Evolutionary conservation across 1,140 invertebrate species (phyloP), one percentile per base, ranked within the genome.

Genomic region (Aplysia californica): DNA sequence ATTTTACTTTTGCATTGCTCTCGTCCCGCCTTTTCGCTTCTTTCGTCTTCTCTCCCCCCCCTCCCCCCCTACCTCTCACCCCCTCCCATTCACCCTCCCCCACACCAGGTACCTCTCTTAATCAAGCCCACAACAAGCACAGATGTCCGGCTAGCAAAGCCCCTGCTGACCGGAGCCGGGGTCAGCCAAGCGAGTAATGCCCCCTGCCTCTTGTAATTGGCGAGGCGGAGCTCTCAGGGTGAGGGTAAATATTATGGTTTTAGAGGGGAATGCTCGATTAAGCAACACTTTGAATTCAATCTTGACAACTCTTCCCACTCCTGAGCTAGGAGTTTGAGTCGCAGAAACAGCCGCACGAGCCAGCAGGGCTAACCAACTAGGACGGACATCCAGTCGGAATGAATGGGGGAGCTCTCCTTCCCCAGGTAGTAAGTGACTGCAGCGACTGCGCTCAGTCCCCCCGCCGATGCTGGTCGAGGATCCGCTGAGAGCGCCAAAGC

Each of bases 301-400:
- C 39, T 44, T 68, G 66, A 44, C 66, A 68, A 68, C 38, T 68
- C 39, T n/a, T n/a, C n/a, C n/a, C n/a, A n/a, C n/a, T n/a, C n/a
- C n/a, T n/a, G n/a, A n/a, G n/a, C n/a, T n/a, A n/a, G n/a, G n/a
- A n/a, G n/a, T n/a, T n/a, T n/a, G n/a, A n/a, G n/a, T n/a, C n/a
- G n/a, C n/a, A n/a, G n/a, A n/a, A n/a, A n/a, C n/a, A n/a, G n/a
- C n/a, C n/a, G n/a, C n/a, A n/a, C n/a, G n/a, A n/a, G n/a, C n/a
- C n/a, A n/a, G n/a, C n/a, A n/a, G n/a, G n/a, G n/a, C n/a, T n/a
- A n/a, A n/a, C n/a, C n/a, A n/a, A n/a, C n/a, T n/a, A n/a, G n/a
- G n/a, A n/a, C n/a, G n/a, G n/a, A n/a, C n/a, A n/a, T n/a, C n/a
- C n/a, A n/a, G n/a, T n/a, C n/a, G n/a, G n/a, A n/a, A n/a, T n/a